These are phyloP conservation scores for Paragorgia papillata DNA, from an alignment of 92 coral and sea anemone species.

Conservation along the genomic window DNA sequence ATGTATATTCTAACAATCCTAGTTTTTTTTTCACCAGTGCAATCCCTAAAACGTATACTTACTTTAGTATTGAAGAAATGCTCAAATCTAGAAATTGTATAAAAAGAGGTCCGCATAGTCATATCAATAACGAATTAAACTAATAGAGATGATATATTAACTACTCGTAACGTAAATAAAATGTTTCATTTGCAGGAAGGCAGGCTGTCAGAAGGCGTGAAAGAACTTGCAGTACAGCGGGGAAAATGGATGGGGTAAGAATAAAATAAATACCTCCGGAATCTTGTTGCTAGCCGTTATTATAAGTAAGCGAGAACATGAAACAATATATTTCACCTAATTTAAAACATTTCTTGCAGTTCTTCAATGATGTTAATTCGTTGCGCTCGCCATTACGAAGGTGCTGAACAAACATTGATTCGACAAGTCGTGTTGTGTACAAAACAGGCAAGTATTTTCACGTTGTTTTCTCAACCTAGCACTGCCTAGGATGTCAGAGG, in stretches of 20 bases:
- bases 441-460: constrained; percentile 50
- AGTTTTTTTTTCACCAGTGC: too few relatives aligned
- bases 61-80: too few relatives aligned
- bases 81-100: too few relatives aligned
- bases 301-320: too few relatives aligned
- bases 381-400: constrained; percentile 92
- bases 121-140: too few relatives aligned
- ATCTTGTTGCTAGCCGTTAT: background rate
- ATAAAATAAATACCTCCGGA: background rate
- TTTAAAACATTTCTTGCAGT: background rate
- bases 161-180: too few relatives aligned
- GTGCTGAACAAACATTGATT: constrained; percentile 84
- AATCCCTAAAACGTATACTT: too few relatives aligned
- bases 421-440: constrained; percentile 83
- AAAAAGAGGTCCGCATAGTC: too few relatives aligned
- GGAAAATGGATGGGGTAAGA: constrained; percentile 89
- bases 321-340: background rate
- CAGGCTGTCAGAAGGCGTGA: constrained; percentile 63
- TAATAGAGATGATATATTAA: too few relatives aligned
- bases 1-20: too few relatives aligned
- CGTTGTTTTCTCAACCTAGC: background rate
- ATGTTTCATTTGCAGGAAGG: constrained; percentile 50
- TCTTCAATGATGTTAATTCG: constrained; percentile 54
- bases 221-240: constrained; percentile 73
- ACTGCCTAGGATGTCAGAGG: too few relatives aligned